Evolutionary conservation across 2,888 invertebrate genomes (phyloP).

Genomic region (Choristoneura rosaceana): DNA sequence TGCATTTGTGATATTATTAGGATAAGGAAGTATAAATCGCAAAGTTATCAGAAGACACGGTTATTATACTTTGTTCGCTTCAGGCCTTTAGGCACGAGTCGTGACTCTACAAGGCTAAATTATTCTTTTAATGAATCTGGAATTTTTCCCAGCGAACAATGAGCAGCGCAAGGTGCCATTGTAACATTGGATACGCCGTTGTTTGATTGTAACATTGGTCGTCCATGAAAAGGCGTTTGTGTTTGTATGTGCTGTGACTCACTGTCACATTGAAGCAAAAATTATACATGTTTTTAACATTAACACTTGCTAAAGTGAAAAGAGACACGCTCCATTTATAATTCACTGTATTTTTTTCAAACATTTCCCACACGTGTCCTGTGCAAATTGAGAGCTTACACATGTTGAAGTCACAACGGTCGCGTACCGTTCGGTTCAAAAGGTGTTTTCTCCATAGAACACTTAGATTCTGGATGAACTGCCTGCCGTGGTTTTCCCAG

Average conservation of each 20-base stretch:
- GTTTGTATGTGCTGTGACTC: not conserved
- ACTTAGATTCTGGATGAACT: no score
- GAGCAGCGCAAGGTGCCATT: not conserved
- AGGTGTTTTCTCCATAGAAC: no score
- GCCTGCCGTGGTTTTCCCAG: no score
- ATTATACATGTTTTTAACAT: not conserved
- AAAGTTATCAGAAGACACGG: not conserved
- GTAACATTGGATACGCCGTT: not conserved
- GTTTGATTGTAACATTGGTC: not conserved
- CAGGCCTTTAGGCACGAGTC: not conserved
- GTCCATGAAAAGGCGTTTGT: not conserved
- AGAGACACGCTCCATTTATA: not conserved
- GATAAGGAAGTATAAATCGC: no score
- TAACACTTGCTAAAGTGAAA: not conserved
- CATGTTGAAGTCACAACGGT: no score
- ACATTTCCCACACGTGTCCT: no score
- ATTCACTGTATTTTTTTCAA: not conserved
- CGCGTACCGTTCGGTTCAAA: no score
- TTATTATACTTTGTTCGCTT: not conserved
- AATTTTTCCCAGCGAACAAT: not conserved
- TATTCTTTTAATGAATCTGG: constrained; percentile 11
- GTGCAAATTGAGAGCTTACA: no score
- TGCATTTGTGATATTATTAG: no score
- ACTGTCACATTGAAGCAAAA: not conserved
- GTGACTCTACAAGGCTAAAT: not conserved